Evolutionary conservation across 2,113 vertebrate genomes (phyloP).

Genomic region (Megaceryle maxima): DNA sequence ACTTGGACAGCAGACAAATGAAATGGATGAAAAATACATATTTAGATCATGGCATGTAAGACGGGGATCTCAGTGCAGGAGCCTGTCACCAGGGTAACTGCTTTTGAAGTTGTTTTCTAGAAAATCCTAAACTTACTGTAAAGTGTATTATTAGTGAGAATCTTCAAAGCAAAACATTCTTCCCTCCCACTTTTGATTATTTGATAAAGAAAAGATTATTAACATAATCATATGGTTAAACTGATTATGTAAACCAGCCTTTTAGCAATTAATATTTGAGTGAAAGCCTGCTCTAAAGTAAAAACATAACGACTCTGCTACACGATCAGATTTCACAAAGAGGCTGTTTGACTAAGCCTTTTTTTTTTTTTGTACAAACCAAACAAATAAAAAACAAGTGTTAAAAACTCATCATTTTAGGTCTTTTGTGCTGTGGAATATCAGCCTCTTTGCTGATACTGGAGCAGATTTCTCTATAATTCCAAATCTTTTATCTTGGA

Average conservation of each 20-base stretch:
- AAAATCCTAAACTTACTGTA: background rate
- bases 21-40: slow-evolving; percentile 15
- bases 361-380: background rate
- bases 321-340: slow-evolving; percentile 4
- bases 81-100: background rate
- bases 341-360: background rate
- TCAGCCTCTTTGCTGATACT: background rate
- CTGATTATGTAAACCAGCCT: slow-evolving; percentile 43
- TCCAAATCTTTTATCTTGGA: background rate
- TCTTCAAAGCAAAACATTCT: slow-evolving; percentile 35
- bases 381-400: background rate
- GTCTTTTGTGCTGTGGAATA: background rate
- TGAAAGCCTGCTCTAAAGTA: slow-evolving; percentile 28
- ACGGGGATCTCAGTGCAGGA: background rate
- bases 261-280: slow-evolving; percentile 51
- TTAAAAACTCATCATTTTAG: background rate
- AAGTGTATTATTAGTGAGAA: background rate
- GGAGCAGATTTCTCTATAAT: background rate
- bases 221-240: slow-evolving; percentile 50
- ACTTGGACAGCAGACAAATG: slow-evolving; percentile 51
- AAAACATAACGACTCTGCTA: slow-evolving; percentile 8
- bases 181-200: slow-evolving; percentile 29
- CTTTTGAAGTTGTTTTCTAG: slow-evolving; percentile 1
- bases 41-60: background rate
- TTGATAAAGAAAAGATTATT: slow-evolving; percentile 33